Percentiles rank a stretch among this genome's conserved stretches.
Evolutionary conservation across 2,888 invertebrate genomes (phyloP).

Genomic region (Synanthedon andrenaeformis): DNA sequence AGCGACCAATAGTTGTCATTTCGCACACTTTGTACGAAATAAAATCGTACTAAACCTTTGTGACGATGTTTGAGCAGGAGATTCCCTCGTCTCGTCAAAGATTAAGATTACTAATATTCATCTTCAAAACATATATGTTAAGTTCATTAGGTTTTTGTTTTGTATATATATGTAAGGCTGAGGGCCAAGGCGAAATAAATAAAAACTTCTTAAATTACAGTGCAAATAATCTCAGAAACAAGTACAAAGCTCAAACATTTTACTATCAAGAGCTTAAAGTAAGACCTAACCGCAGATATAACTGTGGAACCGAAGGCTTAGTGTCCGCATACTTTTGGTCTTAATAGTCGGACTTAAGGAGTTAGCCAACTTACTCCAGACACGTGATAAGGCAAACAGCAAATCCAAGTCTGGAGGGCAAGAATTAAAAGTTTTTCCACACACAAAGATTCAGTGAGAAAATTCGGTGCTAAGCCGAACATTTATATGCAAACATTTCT

Average conservation of each 20-base stretch:
- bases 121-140: too few species aligned
- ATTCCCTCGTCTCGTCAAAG: too few species aligned
- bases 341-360: neutral
- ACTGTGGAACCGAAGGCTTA: neutral
- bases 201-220: too few species aligned
- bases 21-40: too few species aligned
- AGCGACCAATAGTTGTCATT: too few species aligned
- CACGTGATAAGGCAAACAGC: neutral
- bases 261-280: neutral
- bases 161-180: too few species aligned
- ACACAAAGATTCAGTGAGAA: constrained; percentile 5
- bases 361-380: constrained; percentile 1
- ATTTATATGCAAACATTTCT: too few species aligned
- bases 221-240: neutral
- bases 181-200: too few species aligned
- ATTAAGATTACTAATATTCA: too few species aligned
- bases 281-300: neutral
- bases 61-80: too few species aligned
- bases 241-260: neutral
- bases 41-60: too few species aligned
- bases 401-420: constrained; percentile 1
- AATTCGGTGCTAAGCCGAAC: neutral
- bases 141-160: too few species aligned
- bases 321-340: neutral
- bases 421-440: constrained; percentile 1